Evolutionary conservation across 1,140 invertebrate species (phyloP).

Genomic region (Cotesia typhae): DNA sequence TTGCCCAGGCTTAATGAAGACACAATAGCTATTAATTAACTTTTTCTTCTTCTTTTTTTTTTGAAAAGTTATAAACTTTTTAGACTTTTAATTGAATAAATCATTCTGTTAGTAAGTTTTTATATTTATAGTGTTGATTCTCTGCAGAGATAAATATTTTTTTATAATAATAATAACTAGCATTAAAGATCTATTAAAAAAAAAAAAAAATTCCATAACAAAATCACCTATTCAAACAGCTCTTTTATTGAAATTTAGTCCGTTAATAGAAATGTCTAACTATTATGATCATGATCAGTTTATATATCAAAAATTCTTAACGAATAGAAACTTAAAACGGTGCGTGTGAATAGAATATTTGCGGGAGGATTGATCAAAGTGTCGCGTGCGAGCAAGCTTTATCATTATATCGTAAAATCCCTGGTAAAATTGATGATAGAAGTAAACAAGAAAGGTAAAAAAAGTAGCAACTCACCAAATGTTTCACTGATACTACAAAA

Average conservation of each 20-base stretch:
- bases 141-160: too few species aligned
- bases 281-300: background rate
- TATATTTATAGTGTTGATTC: too few species aligned
- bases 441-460: background rate
- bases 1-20: background rate
- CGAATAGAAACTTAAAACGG: slow-evolving; percentile 35
- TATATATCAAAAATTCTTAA: slow-evolving; percentile 33
- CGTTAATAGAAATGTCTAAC: background rate
- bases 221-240: too few species aligned
- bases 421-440: background rate
- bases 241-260: too few species aligned
- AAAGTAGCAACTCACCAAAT: background rate
- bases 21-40: too few species aligned
- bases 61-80: too few species aligned
- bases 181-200: too few species aligned
- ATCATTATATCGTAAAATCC: slow-evolving; percentile 31
- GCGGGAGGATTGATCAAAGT: slow-evolving; percentile 48
- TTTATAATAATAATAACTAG: too few species aligned
- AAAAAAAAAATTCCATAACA: too few species aligned
- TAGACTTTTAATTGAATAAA: too few species aligned
- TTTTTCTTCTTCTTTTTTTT: too few species aligned
- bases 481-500: background rate
- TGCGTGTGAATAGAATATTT: slow-evolving; percentile 38
- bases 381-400: slow-evolving; percentile 48
- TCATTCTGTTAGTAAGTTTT: too few species aligned